These are phyloP conservation scores for Punctoribates punctum DNA, from an alignment of 2,888 invertebrate genomes.

Conservation along the genomic window DNA sequence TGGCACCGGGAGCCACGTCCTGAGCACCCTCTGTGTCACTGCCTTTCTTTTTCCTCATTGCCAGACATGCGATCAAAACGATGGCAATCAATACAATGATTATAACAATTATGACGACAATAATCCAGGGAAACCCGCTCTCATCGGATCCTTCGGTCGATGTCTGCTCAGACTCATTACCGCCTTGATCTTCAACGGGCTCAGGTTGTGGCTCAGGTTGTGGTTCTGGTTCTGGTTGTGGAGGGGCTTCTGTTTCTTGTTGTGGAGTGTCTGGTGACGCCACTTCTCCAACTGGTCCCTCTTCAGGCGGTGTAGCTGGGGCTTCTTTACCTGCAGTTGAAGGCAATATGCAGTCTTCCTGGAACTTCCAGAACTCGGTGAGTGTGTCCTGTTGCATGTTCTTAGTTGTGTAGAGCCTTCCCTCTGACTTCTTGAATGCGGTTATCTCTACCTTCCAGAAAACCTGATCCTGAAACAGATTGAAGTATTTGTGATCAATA, in stretches of 20 bases:
- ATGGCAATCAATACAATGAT: not conserved
- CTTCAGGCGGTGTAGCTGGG: not conserved
- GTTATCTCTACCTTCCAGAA: not conserved
- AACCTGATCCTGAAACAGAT: not conserved
- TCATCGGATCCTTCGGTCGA: not conserved
- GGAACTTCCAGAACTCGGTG: not conserved
- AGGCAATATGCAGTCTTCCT: not conserved
- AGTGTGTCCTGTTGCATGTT: not conserved
- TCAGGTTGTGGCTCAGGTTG: not conserved
- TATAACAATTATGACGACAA: not conserved
- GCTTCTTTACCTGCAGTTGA: not conserved
- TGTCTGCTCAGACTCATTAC: not conserved
- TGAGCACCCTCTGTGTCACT: not conserved
- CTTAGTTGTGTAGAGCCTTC: not conserved
- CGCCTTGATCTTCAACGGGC: not conserved
- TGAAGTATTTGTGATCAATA: not conserved
- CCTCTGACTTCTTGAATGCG: not conserved
- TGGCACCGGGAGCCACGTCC: not conserved
- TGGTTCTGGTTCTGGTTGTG: not conserved
- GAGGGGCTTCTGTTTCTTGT: not conserved
- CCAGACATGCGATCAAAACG: not conserved
- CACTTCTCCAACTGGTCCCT: not conserved
- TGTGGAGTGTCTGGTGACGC: not conserved
- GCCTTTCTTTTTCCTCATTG: not conserved
- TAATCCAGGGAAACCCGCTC: not conserved